phyloP scores from a whole-genome alignment of 2,797 vertebrate genomes.

The Carcharodon carcharias region DNA sequence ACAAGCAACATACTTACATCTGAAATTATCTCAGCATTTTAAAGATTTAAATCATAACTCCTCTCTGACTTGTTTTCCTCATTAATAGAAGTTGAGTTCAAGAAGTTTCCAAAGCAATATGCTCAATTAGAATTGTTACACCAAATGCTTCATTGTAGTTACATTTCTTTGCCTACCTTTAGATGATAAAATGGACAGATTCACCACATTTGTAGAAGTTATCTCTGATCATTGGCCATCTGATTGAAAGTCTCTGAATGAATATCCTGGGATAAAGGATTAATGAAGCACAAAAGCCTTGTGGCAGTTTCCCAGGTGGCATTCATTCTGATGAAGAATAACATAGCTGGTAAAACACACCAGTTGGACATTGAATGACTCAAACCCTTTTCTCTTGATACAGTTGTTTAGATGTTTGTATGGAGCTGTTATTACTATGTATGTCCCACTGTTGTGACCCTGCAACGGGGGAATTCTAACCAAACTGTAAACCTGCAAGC shows the following conservation, averaged over 20 bases:
- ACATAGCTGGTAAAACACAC: not conserved
- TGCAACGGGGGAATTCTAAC: not conserved
- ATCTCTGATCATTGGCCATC: not conserved
- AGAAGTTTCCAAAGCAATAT: not conserved
- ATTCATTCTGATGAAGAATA: not conserved
- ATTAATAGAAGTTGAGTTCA: not conserved
- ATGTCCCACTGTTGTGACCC: not conserved
- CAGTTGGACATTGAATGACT: not conserved
- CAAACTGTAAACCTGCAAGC: not conserved
- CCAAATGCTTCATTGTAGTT: not conserved
- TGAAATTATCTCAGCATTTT: not conserved
- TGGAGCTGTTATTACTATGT: not conserved
- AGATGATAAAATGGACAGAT: not conserved
- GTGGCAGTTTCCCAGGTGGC: not conserved
- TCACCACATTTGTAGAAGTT: not conserved
- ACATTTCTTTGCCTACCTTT: too few species aligned
- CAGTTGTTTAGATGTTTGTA: not conserved
- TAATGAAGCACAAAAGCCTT: not conserved
- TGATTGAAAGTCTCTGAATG: not conserved
- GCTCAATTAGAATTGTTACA: not conserved
- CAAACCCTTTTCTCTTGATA: not conserved
- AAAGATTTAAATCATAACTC: not conserved
- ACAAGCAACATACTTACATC: not conserved
- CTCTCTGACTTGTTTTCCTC: not conserved
- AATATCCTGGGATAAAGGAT: not conserved